phyloP scores from a whole-genome alignment of 2,888 invertebrate genomes.

The Coenonympha arcania region DNA sequence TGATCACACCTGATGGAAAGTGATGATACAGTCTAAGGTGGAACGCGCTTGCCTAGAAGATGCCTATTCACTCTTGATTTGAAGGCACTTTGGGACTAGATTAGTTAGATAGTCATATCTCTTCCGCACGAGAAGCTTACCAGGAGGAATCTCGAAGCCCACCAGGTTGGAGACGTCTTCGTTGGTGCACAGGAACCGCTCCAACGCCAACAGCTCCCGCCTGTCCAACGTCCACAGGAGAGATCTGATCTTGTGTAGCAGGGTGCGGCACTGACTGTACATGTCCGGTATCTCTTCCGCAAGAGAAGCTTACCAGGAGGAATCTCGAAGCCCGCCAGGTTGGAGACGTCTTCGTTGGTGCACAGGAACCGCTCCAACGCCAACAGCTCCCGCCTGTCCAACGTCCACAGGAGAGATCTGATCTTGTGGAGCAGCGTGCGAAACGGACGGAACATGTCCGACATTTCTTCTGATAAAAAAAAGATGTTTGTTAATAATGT shows the following conservation, averaged over 20 bases:
- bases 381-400: conserved; percentile 87
- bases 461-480: conserved; percentile 83
- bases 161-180: conserved; percentile 79
- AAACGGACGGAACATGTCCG: conserved; percentile 98
- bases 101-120: too few relatives aligned
- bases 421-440: conserved; percentile 91
- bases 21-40: too few relatives aligned
- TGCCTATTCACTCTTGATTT: too few relatives aligned
- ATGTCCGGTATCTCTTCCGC: conserved; percentile 81
- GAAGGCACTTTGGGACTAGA: too few relatives aligned
- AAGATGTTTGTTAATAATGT: too few relatives aligned
- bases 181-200: conserved; percentile 91
- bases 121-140: too few relatives aligned
- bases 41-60: too few relatives aligned
- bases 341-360: conserved; percentile 86
- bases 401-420: conserved; percentile 90
- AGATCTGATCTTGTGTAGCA: background rate
- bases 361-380: conserved; percentile 91
- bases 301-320: conserved; percentile 47
- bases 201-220: conserved; percentile 87
- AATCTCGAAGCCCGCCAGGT: conserved; percentile 58
- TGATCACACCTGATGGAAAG: too few relatives aligned
- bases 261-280: conserved; percentile 79
- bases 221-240: conserved; percentile 79
- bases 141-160: conserved; percentile 55